phyloP scores from a whole-genome alignment of 2,113 vertebrate genomes.

The Xenopus laevis region DNA sequence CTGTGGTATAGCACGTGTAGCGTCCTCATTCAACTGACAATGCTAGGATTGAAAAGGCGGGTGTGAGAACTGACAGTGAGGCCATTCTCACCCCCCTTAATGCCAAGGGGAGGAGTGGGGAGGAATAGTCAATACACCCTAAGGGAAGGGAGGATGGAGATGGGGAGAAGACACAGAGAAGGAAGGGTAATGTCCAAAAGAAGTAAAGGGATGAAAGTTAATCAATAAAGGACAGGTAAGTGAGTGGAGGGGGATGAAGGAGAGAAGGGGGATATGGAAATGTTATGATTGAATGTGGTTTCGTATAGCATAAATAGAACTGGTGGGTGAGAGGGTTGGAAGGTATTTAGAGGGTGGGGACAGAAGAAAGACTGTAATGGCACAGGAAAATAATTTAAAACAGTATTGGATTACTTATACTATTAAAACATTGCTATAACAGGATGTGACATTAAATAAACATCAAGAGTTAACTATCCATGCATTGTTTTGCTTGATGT shows the following conservation, averaged over 20 bases:
- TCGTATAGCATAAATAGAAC: too few species aligned
- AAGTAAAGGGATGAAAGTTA: not conserved
- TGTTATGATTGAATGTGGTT: too few species aligned
- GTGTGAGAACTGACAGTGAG: slow-evolving; percentile 10
- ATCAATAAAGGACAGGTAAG: not conserved
- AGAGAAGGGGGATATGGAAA: too few species aligned
- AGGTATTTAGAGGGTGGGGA: too few species aligned
- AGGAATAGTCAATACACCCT: not conserved
- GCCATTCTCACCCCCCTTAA: slow-evolving; percentile 7
- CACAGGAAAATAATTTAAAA: too few species aligned
- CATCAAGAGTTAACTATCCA: too few species aligned
- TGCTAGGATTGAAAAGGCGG: slow-evolving; percentile 3
- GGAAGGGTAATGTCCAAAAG: not conserved
- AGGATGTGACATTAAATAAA: too few species aligned
- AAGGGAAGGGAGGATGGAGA: not conserved
- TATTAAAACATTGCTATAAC: too few species aligned
- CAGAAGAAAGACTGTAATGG: too few species aligned
- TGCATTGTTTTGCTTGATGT: too few species aligned
- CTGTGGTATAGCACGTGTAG: not conserved
- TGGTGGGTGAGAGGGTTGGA: too few species aligned
- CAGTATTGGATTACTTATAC: too few species aligned
- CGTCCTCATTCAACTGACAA: not conserved
- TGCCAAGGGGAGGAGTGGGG: not conserved
- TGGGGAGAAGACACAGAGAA: not conserved
- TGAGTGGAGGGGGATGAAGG: not conserved